Percentiles rank a stretch among this genome's conserved stretches.
Evolutionary conservation across 2,113 vertebrate species (phyloP).

Genomic region (Symphodus melops): DNA sequence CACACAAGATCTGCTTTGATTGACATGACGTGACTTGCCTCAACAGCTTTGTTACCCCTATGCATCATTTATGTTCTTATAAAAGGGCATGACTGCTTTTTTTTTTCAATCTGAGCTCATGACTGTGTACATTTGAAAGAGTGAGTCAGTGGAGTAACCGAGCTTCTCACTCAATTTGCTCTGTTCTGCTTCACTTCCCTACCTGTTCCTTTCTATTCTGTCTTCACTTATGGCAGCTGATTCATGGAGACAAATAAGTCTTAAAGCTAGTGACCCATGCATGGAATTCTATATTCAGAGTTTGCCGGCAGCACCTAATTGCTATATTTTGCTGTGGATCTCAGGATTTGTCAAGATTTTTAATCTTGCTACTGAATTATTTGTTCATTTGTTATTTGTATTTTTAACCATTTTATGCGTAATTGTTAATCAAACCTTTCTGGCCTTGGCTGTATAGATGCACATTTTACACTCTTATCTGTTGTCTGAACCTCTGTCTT

Average conservation of each 20-base stretch:
- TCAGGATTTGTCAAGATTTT: too few species aligned
- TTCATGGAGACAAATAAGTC: constrained; percentile 44
- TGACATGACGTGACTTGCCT: constrained; percentile 50
- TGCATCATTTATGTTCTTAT: constrained; percentile 60
- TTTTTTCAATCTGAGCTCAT: constrained; percentile 40
- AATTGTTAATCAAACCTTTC: too few species aligned
- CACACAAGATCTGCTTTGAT: constrained; percentile 30
- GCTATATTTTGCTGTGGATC: neutral
- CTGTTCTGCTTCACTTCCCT: constrained; percentile 36
- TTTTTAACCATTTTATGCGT: too few species aligned
- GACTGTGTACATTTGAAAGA: constrained; percentile 38
- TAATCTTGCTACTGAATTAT: too few species aligned
- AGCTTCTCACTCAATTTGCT: constrained; percentile 49
- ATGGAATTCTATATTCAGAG: constrained; percentile 3
- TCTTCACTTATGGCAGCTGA: constrained; percentile 37
- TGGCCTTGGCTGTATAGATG: too few species aligned
- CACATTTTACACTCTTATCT: too few species aligned
- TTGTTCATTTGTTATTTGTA: too few species aligned
- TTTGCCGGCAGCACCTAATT: constrained; percentile 3
- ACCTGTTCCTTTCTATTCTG: constrained; percentile 35
- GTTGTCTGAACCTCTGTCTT: too few species aligned
- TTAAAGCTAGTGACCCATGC: constrained; percentile 23
- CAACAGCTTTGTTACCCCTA: constrained; percentile 48
- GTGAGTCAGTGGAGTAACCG: constrained; percentile 26
- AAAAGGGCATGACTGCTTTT: constrained; percentile 41